phyloP scores from a whole-genome alignment of 2,888 invertebrate genomes.

The Parnassius orleans region DNA sequence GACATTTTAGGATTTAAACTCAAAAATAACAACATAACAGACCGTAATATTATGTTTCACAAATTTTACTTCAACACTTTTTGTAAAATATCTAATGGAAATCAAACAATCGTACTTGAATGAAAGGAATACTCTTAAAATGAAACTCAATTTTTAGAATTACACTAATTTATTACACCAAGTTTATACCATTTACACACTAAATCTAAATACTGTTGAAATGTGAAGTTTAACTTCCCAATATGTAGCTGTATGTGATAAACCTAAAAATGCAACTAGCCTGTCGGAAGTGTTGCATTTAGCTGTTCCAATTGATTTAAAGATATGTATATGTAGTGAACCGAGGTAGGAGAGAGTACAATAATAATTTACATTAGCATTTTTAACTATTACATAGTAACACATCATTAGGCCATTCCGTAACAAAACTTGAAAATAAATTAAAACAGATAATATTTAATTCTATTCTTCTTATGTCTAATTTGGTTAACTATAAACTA shows the following conservation, averaged over 20 bases:
- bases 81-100: no score
- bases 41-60: no score
- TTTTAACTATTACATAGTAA: conserved; percentile 5
- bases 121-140: conserved; percentile 30
- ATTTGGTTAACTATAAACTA: conserved; percentile 53
- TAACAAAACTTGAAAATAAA: conserved; percentile 37
- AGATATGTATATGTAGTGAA: conserved; percentile 51
- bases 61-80: no score
- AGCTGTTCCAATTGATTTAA: conserved; percentile 31
- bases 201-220: conserved; percentile 53
- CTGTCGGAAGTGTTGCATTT: conserved; percentile 9
- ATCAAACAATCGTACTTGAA: neutral
- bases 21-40: no score
- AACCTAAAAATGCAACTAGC: conserved; percentile 10
- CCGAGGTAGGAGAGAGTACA: conserved; percentile 48
- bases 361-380: conserved; percentile 18
- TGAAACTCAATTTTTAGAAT: conserved; percentile 52
- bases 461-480: conserved; percentile 44
- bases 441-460: conserved; percentile 40
- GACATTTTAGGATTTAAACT: no score
- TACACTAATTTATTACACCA: conserved; percentile 75
- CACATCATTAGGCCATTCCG: conserved; percentile 51
- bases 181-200: conserved; percentile 60
- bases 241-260: conserved; percentile 27
- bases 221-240: conserved; percentile 69